These are phyloP conservation scores for Oryzias melastigma DNA, from an alignment of 2,113 vertebrate genomes.

Conservation along the genomic window DNA sequence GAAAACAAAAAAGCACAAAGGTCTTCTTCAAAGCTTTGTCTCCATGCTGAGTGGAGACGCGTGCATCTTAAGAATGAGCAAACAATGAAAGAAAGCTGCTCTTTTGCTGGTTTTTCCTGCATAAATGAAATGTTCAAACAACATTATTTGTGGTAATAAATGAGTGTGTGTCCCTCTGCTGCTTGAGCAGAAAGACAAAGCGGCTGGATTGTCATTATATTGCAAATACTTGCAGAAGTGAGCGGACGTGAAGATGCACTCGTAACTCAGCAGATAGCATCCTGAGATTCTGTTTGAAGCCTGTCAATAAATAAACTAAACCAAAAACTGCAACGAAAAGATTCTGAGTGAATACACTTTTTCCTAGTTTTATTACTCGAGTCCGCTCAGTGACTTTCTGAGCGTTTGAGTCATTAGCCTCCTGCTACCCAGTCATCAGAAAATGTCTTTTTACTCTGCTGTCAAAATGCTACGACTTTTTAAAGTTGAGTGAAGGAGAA, in stretches of 20 bases:
- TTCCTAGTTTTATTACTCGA: conserved; percentile 21
- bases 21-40: not conserved
- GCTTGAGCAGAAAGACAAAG: conserved; percentile 38
- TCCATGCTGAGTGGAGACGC: conserved; percentile 7
- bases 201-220: conserved; percentile 11
- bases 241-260: conserved; percentile 9
- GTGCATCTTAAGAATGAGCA: conserved; percentile 6
- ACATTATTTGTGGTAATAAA: not conserved
- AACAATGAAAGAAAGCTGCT: not conserved
- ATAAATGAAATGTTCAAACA: conserved; percentile 4
- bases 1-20: conserved; percentile 7
- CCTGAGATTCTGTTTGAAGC: not conserved
- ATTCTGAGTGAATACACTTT: not conserved
- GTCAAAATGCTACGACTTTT: conserved; percentile 24
- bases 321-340: not conserved
- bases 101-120: not conserved
- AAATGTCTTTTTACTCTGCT: conserved; percentile 20
- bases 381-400: conserved; percentile 41
- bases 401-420: conserved; percentile 48
- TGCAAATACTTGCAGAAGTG: conserved; percentile 35
- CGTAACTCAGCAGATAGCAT: conserved; percentile 22
- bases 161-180: conserved; percentile 10
- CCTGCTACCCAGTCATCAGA: conserved; percentile 52
- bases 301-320: conserved; percentile 19
- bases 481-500: not conserved